Percentiles rank a stretch among this genome's conserved stretches.
Evolutionary conservation across 2,888 invertebrate genomes (phyloP).

Genomic region (Drosophila demipolita): DNA sequence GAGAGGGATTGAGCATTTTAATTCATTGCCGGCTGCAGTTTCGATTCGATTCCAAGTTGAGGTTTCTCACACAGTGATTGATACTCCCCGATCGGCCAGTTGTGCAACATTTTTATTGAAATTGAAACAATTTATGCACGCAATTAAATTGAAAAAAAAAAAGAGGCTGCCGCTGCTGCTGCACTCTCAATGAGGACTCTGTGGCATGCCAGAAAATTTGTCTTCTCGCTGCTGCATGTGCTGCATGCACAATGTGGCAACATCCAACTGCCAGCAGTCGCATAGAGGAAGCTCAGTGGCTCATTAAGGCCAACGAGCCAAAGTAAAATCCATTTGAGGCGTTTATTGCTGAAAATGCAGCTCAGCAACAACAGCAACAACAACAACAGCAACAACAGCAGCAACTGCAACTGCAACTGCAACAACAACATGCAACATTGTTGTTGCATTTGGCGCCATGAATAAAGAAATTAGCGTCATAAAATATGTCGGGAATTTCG

Average conservation of each 20-base stretch:
- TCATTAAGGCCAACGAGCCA: conserved; percentile 50
- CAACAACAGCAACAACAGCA: conserved; percentile 9
- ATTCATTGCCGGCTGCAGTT: conserved; percentile 29
- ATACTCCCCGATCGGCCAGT: conserved; percentile 54
- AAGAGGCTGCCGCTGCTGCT: conserved; percentile 18
- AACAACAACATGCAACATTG: conserved; percentile 7
- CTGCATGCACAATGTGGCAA: conserved; percentile 67
- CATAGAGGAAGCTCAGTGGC: conserved; percentile 22
- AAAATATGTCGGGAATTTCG: conserved; percentile 55
- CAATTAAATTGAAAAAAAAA: conserved; percentile 65
- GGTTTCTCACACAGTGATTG: conserved; percentile 73
- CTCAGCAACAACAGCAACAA: conserved; percentile 11
- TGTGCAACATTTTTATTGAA: conserved; percentile 78
- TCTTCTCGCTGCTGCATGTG: conserved; percentile 66
- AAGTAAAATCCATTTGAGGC: conserved; percentile 45
- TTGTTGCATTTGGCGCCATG: conserved; percentile 53
- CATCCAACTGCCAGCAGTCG: neutral
- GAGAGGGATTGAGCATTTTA: conserved; percentile 10
- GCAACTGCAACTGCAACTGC: conserved; percentile 10
- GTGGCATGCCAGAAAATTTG: conserved; percentile 80
- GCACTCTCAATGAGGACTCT: conserved; percentile 49
- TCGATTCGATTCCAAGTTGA: conserved; percentile 24
- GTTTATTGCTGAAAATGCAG: conserved; percentile 49
- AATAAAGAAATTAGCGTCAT: conserved; percentile 76
- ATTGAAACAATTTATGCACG: conserved; percentile 79